phyloP scores from a whole-genome alignment of 2,113 vertebrate species.

The Cynocephalus volans region DNA sequence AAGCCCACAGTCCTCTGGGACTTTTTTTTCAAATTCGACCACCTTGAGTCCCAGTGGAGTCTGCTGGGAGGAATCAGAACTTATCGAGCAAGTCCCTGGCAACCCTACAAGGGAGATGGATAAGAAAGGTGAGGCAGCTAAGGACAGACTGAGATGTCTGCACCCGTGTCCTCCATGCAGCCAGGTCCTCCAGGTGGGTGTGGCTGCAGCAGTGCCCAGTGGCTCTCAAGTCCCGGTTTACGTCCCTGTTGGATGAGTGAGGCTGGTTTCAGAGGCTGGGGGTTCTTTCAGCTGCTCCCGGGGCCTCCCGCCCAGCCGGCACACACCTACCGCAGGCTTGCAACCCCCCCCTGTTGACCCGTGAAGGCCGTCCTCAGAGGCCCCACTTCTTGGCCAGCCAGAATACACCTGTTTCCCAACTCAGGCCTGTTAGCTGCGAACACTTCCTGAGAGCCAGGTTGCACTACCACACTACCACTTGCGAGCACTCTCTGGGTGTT shows the following conservation, averaged over 20 bases:
- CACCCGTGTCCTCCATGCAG: fast-evolving
- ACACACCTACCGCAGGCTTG: fast-evolving
- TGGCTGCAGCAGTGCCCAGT: neutral
- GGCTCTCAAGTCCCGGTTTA: neutral
- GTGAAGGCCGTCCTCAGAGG: neutral
- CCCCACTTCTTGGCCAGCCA: neutral
- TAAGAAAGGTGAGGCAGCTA: neutral
- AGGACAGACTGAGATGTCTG: neutral
- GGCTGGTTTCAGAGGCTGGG: neutral
- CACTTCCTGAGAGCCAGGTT: neutral
- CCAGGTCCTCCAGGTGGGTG: neutral
- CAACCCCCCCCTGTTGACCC: neutral
- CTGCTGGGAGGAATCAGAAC: neutral
- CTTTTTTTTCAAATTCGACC: neutral
- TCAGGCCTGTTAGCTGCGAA: neutral
- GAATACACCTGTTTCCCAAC: neutral
- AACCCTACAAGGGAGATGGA: neutral
- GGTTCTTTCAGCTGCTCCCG: neutral
- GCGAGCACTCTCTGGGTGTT: neutral
- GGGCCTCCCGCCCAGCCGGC: neutral
- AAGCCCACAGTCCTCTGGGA: neutral
- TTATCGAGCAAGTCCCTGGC: too few relatives aligned
- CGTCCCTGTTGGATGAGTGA: neutral
- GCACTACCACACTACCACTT: neutral
- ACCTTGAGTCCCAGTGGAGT: neutral